Base-by-base conservation (phyloP, 2,797 vertebrate genomes). In the Enteromius anoplus region DNA sequence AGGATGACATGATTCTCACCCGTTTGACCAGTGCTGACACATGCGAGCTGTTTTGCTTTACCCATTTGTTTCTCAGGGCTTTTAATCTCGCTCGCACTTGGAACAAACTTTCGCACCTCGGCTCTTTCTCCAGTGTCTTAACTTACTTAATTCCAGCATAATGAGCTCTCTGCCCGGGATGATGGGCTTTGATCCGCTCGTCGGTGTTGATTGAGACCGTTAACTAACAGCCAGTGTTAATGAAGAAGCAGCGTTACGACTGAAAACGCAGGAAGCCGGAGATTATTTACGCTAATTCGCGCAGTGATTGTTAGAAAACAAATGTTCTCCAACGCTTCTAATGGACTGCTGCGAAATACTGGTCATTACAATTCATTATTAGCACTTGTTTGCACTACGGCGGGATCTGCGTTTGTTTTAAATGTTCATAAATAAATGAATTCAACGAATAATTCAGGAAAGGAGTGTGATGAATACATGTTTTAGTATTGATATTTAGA, bases 131-230 rank as follows among this genome's bases (percentile, higher is more conserved):
- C 77, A 12, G n/a, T 80, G 85, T 81, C 86, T 89, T 69, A 89
- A 89, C 15, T 81, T 83, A 64, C 86, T 89, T 69, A 91, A 89
- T 89, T 92, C 87, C 85, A 69, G 58, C 26, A 85, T 90, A 91
- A 92, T 91, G 90, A 92, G 89, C 89, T 91, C 85, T 80, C 87
- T 70, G 87, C 58, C 80, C 85, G 19, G 71, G 73, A 84, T 60
- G 85, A 71, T 58, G 60, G 12, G 87, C 93, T 95, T 94, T 94
- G 92, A 95, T 94, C 87, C 89, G 62, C 10, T 73, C 80, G 62
- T 83, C 53, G 26, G 85, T 88, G 88, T 82, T 81, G 75, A 88
- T 68, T 84, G 83, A 88, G 87, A 82, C 73, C 85, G 87, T 85
- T 79, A 77, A 87, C 86, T 78, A 86, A 75, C 85, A 89, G 71